phyloP scores from a whole-genome alignment of 1,140 invertebrate genomes.

The Sinella curviseta region DNA sequence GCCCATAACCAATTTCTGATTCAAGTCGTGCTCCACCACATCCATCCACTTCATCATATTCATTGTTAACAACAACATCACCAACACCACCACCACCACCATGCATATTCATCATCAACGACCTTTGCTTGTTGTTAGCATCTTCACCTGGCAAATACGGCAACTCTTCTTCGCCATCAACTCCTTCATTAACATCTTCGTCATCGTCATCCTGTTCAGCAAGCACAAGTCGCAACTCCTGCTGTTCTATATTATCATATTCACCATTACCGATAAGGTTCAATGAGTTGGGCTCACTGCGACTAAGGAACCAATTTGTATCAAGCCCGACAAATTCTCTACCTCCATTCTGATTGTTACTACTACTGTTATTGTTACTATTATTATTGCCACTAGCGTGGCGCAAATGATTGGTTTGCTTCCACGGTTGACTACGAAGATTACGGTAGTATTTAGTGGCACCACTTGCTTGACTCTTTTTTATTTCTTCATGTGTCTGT shows the following conservation, averaged over 20 bases:
- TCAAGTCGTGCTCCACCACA: slow-evolving; percentile 31
- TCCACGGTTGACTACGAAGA: slow-evolving; percentile 28
- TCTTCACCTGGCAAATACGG: background rate
- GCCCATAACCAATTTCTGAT: slow-evolving; percentile 49
- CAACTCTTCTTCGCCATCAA: slow-evolving; percentile 32
- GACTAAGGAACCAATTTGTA: slow-evolving; percentile 64
- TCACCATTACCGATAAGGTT: slow-evolving; percentile 53
- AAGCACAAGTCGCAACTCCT: slow-evolving; percentile 20
- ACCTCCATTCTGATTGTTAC: slow-evolving; percentile 13
- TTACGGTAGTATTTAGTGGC: slow-evolving; percentile 13
- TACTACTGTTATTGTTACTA: slow-evolving; percentile 34
- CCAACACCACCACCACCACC: background rate
- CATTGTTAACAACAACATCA: slow-evolving; percentile 21
- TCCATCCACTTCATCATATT: slow-evolving; percentile 11
- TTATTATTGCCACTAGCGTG: slow-evolving; percentile 15
- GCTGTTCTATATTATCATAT: slow-evolving; percentile 25
- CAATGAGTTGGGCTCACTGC: slow-evolving; percentile 74
- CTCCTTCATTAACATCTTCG: background rate
- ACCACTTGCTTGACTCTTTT: background rate
- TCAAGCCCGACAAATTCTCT: slow-evolving; percentile 34
- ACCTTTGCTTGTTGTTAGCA: background rate
- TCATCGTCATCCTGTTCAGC: slow-evolving; percentile 18
- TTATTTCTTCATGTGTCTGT: background rate
- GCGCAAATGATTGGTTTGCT: background rate
- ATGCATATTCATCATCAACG: slow-evolving; percentile 22